Conservation (phyloP, 2,888 invertebrate species). For the Malacosoma neustria region DNA sequence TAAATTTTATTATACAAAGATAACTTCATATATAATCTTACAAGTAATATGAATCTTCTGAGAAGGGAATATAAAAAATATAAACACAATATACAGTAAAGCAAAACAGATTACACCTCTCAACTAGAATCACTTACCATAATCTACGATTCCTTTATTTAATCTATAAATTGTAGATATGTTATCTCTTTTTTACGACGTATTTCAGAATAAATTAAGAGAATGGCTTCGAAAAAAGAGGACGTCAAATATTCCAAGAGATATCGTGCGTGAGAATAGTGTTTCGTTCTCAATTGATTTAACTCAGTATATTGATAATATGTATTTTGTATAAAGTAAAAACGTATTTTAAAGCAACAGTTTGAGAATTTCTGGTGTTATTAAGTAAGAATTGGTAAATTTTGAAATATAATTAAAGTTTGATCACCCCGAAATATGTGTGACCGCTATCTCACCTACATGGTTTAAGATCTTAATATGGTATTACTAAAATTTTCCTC, state of each 20-base stretch:
- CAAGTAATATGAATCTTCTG: not conserved
- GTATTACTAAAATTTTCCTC: too few relatives aligned
- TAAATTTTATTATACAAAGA: too few relatives aligned
- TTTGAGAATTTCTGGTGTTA: too few relatives aligned
- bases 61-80: constrained; percentile 15
- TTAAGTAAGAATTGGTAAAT: too few relatives aligned
- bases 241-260: constrained; percentile 16
- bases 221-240: constrained; percentile 23
- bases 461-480: too few relatives aligned
- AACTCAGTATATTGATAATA: not conserved
- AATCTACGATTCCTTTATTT: constrained; percentile 28
- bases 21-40: too few relatives aligned
- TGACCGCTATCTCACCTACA: too few relatives aligned
- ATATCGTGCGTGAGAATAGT: constrained; percentile 21
- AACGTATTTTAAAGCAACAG: too few relatives aligned
- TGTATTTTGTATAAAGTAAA: too few relatives aligned
- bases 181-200: constrained; percentile 33
- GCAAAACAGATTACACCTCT: constrained; percentile 1
- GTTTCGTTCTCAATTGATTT: not conserved
- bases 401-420: too few relatives aligned
- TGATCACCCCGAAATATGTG: too few relatives aligned
- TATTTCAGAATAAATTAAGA: constrained; percentile 35
- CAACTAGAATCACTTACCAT: constrained; percentile 28
- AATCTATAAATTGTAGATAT: constrained; percentile 42
- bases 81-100: not conserved